phyloP scores from a whole-genome alignment of 2,797 vertebrate genomes.

The Pteronotus mesoamericanus region DNA sequence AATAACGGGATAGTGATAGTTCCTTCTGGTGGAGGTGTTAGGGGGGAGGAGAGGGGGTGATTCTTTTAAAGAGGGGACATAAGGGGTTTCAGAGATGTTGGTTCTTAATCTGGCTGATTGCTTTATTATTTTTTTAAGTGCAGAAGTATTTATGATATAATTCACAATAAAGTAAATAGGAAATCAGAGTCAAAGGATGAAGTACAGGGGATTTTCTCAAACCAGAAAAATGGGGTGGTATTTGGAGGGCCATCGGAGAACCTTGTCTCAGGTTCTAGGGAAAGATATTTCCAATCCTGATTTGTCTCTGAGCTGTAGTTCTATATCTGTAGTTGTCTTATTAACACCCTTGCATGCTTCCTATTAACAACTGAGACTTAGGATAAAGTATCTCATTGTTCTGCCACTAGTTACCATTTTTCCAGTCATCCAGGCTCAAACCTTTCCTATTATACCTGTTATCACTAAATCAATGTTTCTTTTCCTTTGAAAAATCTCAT shows the following conservation, averaged over 20 bases:
- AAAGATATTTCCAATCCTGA: neutral
- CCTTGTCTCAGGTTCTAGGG: neutral
- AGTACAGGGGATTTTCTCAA: conserved; percentile 17
- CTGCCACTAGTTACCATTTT: neutral
- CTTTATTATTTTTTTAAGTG: neutral
- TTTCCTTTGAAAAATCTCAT: neutral
- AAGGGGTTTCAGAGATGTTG: neutral
- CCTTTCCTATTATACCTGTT: neutral
- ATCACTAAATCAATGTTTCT: neutral
- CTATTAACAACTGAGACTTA: neutral
- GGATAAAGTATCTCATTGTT: neutral
- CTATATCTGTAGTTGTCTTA: neutral
- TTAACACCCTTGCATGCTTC: neutral
- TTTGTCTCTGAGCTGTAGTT: neutral
- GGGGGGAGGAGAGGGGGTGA: neutral
- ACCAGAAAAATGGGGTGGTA: neutral
- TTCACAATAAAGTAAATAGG: neutral
- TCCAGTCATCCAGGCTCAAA: neutral
- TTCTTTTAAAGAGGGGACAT: neutral
- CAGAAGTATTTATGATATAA: neutral
- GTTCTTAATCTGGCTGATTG: neutral
- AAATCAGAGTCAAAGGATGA: neutral
- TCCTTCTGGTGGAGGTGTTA: neutral
- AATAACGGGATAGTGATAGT: neutral
- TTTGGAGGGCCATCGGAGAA: neutral